These are phyloP conservation scores for Tretioscincus oriximinensis DNA, from an alignment of 2,113 vertebrate species.

Conservation along the genomic window DNA sequence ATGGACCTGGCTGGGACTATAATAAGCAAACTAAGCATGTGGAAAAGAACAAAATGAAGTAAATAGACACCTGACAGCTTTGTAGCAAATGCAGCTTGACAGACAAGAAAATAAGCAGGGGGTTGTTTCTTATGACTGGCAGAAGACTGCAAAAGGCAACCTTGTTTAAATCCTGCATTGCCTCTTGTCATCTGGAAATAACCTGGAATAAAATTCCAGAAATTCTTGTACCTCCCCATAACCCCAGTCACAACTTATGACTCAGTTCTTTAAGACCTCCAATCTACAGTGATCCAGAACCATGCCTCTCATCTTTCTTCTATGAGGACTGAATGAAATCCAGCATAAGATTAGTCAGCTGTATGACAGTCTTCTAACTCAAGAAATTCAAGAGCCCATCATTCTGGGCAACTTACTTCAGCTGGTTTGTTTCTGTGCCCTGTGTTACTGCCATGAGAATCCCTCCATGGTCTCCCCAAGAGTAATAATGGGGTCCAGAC, in stretches of 20 bases:
- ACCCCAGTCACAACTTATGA: background rate
- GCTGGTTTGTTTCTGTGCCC: conserved; percentile 84
- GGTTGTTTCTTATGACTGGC: too few species aligned
- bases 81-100: too few species aligned
- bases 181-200: too few species aligned
- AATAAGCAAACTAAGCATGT: too few species aligned
- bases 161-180: too few species aligned
- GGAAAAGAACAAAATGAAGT: too few species aligned
- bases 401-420: conserved; percentile 81
- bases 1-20: too few species aligned
- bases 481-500: conserved; percentile 93
- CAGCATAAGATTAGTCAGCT: background rate
- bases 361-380: background rate
- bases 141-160: too few species aligned
- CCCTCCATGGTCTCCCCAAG: conserved; percentile 96
- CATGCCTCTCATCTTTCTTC: background rate
- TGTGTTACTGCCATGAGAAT: conserved; percentile 92
- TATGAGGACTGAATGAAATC: background rate
- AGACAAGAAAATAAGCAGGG: too few species aligned
- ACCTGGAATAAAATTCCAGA: background rate
- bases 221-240: background rate
- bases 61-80: too few species aligned
- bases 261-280: background rate
- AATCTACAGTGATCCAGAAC: background rate
- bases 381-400: background rate